Base-by-base conservation (phyloP, 1,140 invertebrate species). In the Phymorhynchus buccinoides region DNA sequence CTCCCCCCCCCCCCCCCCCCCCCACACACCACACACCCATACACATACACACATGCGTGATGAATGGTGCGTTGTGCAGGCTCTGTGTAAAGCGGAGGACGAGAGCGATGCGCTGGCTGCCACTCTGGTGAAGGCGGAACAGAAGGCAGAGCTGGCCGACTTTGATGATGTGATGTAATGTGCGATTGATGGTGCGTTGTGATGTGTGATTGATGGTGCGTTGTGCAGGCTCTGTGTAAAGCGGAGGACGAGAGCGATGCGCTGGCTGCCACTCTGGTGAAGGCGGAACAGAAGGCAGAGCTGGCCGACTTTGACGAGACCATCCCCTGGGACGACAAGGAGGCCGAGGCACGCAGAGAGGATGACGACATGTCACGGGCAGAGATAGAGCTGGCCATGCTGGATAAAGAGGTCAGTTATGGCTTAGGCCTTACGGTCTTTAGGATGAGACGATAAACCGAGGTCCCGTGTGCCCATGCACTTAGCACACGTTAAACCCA, bases 301-400 rank as follows among this genome's bases (percentile, higher is more conserved):
- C 94, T 99, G 85, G 97, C 97, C 0, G 98, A 99, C 93, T 99
- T 99, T 94, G 98, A 99, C 94, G 98, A 99, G 94, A 97, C 96
- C 90, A 97, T 98, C 94, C 97, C 97, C n/a, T 95, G 98, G 75
- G 92, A 93, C 87, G 93, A 93, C 81, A 95, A 95, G 30, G 96
- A 95, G 48, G 94, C 90, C 62, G 93, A 94, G 88, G 95, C 68
- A 95, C 96, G 92, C 92, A 96, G 79, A 48, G 89, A 91, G 52
- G 91, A 92, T n/a, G 91, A 91, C 12, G 91, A 93, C 30, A 66
- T 91, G 48, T 92, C 92, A 22, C 97, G 96, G 93, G 96, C 96
- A 14, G 97, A 98, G 94, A 94, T 95, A 88, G 96, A 98, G 94
- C 95, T 98, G 84, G 96, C 96, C 83, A 95, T 96, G 93, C 92